Evolutionary conservation across 2,113 vertebrate genomes (phyloP).

Genomic region (Syngnathus scovelli): DNA sequence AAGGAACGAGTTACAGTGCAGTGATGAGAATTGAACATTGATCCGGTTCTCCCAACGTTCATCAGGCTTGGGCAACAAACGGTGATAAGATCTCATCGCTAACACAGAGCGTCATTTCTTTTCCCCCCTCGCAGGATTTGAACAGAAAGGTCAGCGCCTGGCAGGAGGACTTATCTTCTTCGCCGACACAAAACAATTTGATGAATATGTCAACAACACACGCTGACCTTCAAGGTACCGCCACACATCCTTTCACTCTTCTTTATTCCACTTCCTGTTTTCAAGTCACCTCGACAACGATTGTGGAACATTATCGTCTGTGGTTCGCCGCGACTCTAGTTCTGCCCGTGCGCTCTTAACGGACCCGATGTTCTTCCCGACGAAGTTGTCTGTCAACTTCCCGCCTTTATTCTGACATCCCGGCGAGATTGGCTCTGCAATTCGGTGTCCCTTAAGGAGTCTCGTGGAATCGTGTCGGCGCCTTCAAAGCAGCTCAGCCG

Average conservation of each 20-base stretch:
- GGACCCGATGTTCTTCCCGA: not conserved
- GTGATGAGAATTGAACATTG: not conserved
- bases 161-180: not conserved
- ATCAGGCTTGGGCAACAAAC: not conserved
- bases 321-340: not conserved
- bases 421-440: constrained; percentile 50
- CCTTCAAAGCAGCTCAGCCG: constrained; percentile 59
- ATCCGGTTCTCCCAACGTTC: not conserved
- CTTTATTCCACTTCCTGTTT: not conserved
- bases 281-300: not conserved
- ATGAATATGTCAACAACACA: constrained; percentile 5
- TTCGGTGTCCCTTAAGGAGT: constrained; percentile 54
- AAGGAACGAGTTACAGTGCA: not conserved
- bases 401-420: constrained; percentile 57
- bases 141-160: constrained; percentile 14
- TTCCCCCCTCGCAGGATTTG: not conserved
- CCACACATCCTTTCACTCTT: not conserved
- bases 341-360: not conserved
- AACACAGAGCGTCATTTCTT: not conserved
- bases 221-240: not conserved
- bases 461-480: constrained; percentile 58
- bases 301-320: not conserved
- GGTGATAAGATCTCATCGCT: not conserved
- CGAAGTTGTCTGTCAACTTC: constrained; percentile 31
- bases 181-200: not conserved